These are phyloP conservation scores for Epicauta chinensis DNA, from an alignment of 1,140 invertebrate genomes.

Conservation along the genomic window DNA sequence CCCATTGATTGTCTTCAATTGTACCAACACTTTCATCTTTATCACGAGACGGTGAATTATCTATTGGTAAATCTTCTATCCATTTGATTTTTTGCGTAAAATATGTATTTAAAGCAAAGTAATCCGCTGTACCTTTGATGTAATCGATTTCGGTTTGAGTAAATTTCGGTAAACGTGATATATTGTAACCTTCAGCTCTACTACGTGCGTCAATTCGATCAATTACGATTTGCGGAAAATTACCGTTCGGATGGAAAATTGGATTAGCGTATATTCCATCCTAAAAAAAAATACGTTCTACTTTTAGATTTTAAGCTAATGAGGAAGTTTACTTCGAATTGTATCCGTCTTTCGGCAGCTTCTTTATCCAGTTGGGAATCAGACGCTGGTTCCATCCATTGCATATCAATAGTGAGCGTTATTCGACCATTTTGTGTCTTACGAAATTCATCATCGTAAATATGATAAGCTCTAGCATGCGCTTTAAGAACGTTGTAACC, in stretches of 20 bases:
- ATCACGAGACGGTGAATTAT: neutral
- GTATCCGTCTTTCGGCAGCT: conserved; percentile 23
- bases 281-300: conserved; percentile 39
- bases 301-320: conserved; percentile 21
- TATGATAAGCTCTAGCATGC: conserved; percentile 36
- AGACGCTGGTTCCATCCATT: conserved; percentile 16
- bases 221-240: conserved; percentile 8
- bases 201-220: conserved; percentile 43
- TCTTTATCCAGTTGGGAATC: conserved; percentile 3
- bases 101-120: conserved; percentile 41
- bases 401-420: conserved; percentile 16
- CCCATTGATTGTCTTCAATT: conserved; percentile 22
- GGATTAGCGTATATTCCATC: conserved; percentile 56
- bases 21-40: neutral
- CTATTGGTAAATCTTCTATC: conserved; percentile 37
- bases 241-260: conserved; percentile 51
- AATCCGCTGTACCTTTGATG: conserved; percentile 8
- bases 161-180: conserved; percentile 54
- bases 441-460: conserved; percentile 47
- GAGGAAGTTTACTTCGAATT: conserved; percentile 40
- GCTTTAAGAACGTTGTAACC: conserved; percentile 49
- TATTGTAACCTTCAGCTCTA: conserved; percentile 38
- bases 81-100: conserved; percentile 44
- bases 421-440: conserved; percentile 30
- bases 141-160: conserved; percentile 44